A percentile compares a stretch with the other conserved stretches of the same genome.
Conservation (phyloP, 2,797 vertebrate genomes). For the Melanotaenia nigrans region DNA sequence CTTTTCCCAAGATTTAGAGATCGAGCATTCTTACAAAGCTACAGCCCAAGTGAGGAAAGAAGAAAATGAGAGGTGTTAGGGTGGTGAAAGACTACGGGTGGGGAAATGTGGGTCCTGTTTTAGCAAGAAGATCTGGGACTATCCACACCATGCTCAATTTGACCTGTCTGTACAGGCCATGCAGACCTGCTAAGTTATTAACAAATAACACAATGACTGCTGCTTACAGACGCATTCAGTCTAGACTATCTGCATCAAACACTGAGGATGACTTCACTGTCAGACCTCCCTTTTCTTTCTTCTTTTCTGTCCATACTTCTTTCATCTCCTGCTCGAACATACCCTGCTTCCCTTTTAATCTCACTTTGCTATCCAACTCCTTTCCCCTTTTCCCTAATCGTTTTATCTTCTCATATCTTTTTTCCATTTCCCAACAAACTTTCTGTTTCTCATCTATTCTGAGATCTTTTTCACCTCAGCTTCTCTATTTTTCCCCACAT, state of each 20-base stretch:
- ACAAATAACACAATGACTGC: slow-evolving; percentile 6
- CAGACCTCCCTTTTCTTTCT: neutral
- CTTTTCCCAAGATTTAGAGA: neutral
- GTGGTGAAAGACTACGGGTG: neutral
- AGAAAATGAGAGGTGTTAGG: neutral
- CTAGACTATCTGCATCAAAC: slow-evolving; percentile 23
- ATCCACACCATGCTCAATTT: neutral
- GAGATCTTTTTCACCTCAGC: neutral
- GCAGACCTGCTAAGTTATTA: neutral
- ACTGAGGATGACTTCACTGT: neutral
- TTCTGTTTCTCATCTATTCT: neutral
- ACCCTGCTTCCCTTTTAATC: neutral
- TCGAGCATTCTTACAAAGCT: neutral
- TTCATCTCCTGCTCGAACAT: neutral
- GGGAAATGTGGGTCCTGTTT: neutral
- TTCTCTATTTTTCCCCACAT: neutral
- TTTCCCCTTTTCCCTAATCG: neutral
- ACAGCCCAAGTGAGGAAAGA: neutral
- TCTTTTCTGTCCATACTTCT: neutral
- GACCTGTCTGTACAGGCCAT: neutral
- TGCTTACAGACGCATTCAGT: slow-evolving; percentile 21
- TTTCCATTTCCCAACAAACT: neutral
- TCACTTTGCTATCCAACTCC: neutral
- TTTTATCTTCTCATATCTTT: neutral
- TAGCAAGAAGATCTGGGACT: neutral